Percentiles rank a stretch among this genome's conserved stretches.
phyloP scores from a whole-genome alignment of 1,140 invertebrate genomes.

The Oedothorax gibbosus region DNA sequence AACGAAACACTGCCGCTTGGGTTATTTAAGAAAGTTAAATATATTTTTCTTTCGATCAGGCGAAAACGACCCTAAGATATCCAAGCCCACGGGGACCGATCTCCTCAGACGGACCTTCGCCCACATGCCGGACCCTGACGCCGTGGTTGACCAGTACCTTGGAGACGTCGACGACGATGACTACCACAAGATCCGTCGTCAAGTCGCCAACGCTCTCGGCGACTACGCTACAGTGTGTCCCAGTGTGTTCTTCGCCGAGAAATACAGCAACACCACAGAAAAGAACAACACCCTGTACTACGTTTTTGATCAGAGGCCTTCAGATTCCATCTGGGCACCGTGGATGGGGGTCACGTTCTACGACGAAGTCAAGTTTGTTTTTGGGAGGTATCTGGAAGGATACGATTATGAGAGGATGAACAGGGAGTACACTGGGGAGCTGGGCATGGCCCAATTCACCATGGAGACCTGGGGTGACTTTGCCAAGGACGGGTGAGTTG shows the following conservation, averaged over 20 bases:
- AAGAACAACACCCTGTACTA: conserved; percentile 55
- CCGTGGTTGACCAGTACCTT: conserved; percentile 1
- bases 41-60: neutral
- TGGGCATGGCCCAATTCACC: neutral
- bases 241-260: conserved; percentile 3
- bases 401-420: neutral
- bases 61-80: neutral
- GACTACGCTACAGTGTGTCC: conserved; percentile 1
- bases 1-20: no score
- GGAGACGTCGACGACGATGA: neutral
- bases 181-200: neutral
- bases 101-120: neutral
- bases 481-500: neutral
- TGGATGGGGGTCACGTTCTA: conserved; percentile 59
- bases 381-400: conserved; percentile 45
- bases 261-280: neutral
- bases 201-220: conserved; percentile 1
- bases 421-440: neutral
- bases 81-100: neutral
- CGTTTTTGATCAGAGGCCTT: conserved; percentile 55
- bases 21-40: no score
- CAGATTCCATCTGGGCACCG: conserved; percentile 10
- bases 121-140: neutral
- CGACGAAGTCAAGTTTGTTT: conserved; percentile 62
- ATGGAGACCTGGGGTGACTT: neutral